Base-by-base conservation (phyloP, 2,888 invertebrate species). In the Catocala sponsa region DNA sequence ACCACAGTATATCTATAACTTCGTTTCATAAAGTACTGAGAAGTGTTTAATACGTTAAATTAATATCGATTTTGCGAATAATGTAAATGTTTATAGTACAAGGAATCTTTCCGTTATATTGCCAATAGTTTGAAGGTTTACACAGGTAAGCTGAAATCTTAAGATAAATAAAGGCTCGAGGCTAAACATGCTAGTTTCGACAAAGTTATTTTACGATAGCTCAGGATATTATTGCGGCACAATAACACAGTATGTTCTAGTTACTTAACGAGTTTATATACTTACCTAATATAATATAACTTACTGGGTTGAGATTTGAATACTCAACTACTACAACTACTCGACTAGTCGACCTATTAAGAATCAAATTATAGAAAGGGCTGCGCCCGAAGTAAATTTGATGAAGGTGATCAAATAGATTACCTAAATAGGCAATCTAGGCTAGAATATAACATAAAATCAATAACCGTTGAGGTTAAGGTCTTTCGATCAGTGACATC, bases 161-260 rank as follows among this genome's bases (percentile, higher is more conserved):
- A 66, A 72, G 44, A 61, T 64, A 67, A 75, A 70, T 70, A 72
- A 60, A 66, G 44, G 49, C 66, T 65, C 48, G 35, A 6, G 50
- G 59, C 61, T 65, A 60, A 65, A 65, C 60, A 65, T 57, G 49
- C 41, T 55, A 68, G 61, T 68, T 70, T 63, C 64, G 52, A 41
- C 38, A 55, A 66, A 66, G 58, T 74, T 70, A 70, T 56, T 65
- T 61, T 53, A 63, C 25, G 60, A 65, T 63, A 63, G 56, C 60
- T 64, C 50, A 65, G 57, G 53, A 68, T 63, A 47, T 43, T 56
- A 32, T 12, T 42, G 38, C 43, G 6, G 12, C 47, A 35, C 65
- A 42, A 52, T 44, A 11, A 53, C 52, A 52, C 35, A 12, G 12
- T 32, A 11, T 41, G 44, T 52, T 10, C 12, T 58, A 41, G n/a